phyloP scores from a whole-genome alignment of 1,140 invertebrate genomes.

The Bombus balteatus region DNA sequence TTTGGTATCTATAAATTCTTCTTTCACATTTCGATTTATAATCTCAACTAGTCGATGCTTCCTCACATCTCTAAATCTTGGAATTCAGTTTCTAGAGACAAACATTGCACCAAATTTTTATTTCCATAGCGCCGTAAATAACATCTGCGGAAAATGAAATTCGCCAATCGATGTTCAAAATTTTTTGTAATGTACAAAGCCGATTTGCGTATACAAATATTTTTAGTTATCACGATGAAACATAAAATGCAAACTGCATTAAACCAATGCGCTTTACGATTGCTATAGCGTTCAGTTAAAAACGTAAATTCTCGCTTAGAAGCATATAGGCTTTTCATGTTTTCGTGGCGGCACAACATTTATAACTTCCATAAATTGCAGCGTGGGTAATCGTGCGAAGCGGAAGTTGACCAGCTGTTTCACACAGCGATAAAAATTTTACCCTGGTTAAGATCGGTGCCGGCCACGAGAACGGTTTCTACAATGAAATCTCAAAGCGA shows the following conservation, averaged over 20 bases:
- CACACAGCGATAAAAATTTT: conserved; percentile 59
- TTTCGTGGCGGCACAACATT: conserved; percentile 52
- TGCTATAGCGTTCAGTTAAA: background rate
- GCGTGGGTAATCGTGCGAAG: conserved; percentile 36
- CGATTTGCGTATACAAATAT: too few relatives aligned
- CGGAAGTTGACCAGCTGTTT: conserved; percentile 50
- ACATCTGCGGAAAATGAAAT: too few relatives aligned
- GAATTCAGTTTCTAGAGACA: too few relatives aligned
- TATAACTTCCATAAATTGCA: conserved; percentile 60
- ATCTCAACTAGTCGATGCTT: too few relatives aligned
- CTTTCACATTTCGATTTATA: too few relatives aligned
- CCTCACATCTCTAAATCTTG: too few relatives aligned
- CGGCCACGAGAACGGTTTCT: background rate
- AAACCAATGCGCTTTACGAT: background rate
- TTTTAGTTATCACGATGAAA: background rate
- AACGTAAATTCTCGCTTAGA: conserved; percentile 50
- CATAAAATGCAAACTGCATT: too few relatives aligned
- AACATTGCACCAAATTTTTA: too few relatives aligned
- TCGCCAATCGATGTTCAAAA: too few relatives aligned
- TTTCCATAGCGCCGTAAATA: too few relatives aligned
- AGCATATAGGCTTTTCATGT: conserved; percentile 60
- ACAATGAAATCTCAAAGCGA: background rate
- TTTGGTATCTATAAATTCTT: too few relatives aligned
- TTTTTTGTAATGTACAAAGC: too few relatives aligned
- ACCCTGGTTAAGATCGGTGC: conserved; percentile 39